Conservation (phyloP, 2,888 invertebrate genomes). For the Caenorhabditis doughertyi region DNA sequence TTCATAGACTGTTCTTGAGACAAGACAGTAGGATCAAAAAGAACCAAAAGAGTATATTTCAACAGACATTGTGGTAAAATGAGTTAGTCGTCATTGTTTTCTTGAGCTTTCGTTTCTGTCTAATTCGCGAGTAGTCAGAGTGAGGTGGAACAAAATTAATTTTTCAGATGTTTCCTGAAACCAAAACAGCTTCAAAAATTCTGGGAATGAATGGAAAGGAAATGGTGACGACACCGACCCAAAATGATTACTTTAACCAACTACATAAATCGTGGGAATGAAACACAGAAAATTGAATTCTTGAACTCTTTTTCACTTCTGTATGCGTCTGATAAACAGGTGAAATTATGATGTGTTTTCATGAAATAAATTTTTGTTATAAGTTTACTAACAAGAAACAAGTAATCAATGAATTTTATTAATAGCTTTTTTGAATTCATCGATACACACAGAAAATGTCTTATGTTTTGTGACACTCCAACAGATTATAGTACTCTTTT, state of each 20-base stretch:
- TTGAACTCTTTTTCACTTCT: background rate
- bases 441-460: constrained; percentile 35
- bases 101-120: too few relatives aligned
- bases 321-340: constrained; percentile 10
- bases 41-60: too few relatives aligned
- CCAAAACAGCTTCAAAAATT: constrained; percentile 15
- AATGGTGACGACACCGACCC: constrained; percentile 33
- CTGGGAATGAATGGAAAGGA: constrained; percentile 52
- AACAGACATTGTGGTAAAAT: background rate
- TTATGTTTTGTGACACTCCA: constrained; percentile 24
- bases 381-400: background rate
- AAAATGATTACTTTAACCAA: constrained; percentile 49
- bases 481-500: background rate
- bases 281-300: background rate
- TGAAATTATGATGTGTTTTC: constrained; percentile 4
- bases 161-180: constrained; percentile 44
- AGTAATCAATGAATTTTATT: constrained; percentile 8
- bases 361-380: too few relatives aligned
- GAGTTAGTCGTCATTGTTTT: background rate
- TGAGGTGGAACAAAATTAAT: background rate
- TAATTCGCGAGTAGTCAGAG: background rate
- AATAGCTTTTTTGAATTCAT: too few relatives aligned
- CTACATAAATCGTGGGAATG: constrained; percentile 46
- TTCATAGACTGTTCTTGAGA: background rate
- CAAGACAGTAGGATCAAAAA: too few relatives aligned